phyloP scores from a whole-genome alignment of 1,140 invertebrate genomes.

The Hermetia illucens region DNA sequence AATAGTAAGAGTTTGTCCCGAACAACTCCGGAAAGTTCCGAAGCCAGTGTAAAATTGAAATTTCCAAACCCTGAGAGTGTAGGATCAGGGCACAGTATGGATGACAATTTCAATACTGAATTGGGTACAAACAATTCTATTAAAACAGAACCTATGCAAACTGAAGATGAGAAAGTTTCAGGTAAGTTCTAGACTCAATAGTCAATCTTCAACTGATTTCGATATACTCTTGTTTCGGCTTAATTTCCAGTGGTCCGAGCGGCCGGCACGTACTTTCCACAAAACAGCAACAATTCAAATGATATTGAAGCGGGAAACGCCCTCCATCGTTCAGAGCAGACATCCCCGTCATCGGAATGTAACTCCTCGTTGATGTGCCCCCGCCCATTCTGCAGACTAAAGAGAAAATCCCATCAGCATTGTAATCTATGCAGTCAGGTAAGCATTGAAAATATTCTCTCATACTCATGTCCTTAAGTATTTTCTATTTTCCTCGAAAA shows the following conservation, averaged over 20 bases:
- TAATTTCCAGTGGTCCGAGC: conserved; percentile 34
- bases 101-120: neutral
- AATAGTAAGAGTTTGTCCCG: too few species aligned
- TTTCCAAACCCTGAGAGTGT: neutral
- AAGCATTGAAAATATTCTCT: conserved; percentile 9
- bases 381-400: conserved; percentile 73
- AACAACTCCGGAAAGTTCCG: neutral
- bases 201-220: too few species aligned
- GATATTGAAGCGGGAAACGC: too few species aligned
- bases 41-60: too few species aligned
- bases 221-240: too few species aligned
- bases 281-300: conserved; percentile 11
- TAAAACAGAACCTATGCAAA: neutral
- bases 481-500: neutral
- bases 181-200: too few species aligned
- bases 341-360: conserved; percentile 27
- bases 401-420: conserved; percentile 71
- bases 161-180: conserved; percentile 19
- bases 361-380: conserved; percentile 41
- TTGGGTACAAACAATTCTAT: neutral
- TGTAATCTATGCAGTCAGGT: conserved; percentile 77
- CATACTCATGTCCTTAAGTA: neutral
- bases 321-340: too few species aligned
- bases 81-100: neutral
- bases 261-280: conserved; percentile 29